Percentiles rank a stretch among this genome's conserved stretches.
phyloP scores from a whole-genome alignment of 2,797 vertebrate genomes.

The Sebastes variabilis region DNA sequence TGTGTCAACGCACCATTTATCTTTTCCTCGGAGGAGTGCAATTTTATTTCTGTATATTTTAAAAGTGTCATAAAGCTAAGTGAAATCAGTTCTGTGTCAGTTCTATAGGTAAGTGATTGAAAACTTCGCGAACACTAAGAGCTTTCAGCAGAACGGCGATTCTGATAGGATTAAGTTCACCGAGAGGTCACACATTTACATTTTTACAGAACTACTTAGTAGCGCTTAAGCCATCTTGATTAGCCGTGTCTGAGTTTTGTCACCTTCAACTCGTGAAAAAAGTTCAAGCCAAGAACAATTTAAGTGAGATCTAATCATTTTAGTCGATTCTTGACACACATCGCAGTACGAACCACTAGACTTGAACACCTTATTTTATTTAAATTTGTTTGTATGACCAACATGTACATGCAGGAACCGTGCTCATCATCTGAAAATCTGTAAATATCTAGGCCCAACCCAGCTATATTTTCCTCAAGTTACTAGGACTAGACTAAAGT shows the following conservation, averaged over 20 bases:
- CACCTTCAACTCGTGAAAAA: constrained; percentile 1
- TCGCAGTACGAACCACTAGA: not conserved
- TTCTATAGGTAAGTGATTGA: not conserved
- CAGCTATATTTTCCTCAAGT: too few species aligned
- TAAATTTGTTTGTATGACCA: too few species aligned
- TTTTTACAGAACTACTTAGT: not conserved
- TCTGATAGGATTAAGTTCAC: not conserved
- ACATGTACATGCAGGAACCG: too few species aligned
- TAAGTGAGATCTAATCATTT: not conserved
- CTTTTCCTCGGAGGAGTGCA: not conserved
- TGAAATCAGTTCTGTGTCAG: not conserved
- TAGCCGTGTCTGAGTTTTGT: not conserved
- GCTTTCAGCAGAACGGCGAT: not conserved
- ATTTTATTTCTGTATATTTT: not conserved
- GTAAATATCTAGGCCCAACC: too few species aligned
- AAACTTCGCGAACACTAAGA: not conserved
- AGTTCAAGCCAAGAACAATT: not conserved
- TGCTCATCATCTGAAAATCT: too few species aligned
- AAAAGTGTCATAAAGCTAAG: not conserved
- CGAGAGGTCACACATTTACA: not conserved
- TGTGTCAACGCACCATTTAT: not conserved
- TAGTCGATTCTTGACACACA: not conserved
- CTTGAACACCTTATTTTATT: not conserved
- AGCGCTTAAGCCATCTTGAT: not conserved
- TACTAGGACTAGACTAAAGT: too few species aligned